These are phyloP conservation scores for Antheraea assamensis DNA, from an alignment of 2,888 invertebrate species.

Conservation along the genomic window DNA sequence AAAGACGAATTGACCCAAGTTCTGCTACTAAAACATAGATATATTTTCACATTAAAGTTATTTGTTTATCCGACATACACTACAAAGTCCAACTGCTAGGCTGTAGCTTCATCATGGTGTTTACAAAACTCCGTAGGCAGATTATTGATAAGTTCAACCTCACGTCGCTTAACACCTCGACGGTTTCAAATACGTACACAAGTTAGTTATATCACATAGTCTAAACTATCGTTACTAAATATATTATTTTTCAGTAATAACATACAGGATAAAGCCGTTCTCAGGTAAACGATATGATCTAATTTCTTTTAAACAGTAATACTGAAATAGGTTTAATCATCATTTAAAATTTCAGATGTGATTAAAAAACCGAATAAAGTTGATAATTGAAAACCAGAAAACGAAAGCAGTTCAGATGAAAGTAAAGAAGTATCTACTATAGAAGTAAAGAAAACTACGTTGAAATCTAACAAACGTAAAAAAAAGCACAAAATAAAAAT, in stretches of 20 bases:
- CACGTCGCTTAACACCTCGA: too few species aligned
- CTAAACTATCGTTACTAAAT: not conserved
- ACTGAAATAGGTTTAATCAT: not conserved
- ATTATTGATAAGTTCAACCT: too few species aligned
- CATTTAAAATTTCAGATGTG: not conserved
- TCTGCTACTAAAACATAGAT: too few species aligned
- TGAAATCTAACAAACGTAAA: conserved; percentile 32
- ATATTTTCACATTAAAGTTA: too few species aligned
- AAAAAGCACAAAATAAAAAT: conserved; percentile 26
- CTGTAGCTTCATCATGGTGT: too few species aligned
- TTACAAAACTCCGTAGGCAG: too few species aligned
- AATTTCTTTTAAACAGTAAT: not conserved
- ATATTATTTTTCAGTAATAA: conserved; percentile 32
- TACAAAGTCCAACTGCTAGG: not conserved
- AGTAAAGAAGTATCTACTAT: conserved; percentile 31
- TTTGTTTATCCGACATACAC: not conserved
- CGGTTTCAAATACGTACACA: too few species aligned
- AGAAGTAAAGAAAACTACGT: conserved; percentile 30
- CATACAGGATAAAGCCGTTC: conserved; percentile 26
- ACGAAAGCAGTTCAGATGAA: conserved; percentile 27
- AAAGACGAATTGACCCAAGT: too few species aligned
- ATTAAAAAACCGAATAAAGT: conserved; percentile 24
- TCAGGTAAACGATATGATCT: conserved; percentile 38
- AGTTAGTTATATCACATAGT: not conserved
- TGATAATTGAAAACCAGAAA: conserved; percentile 25